Base-by-base conservation (phyloP, 2,888 invertebrate genomes). In the Drosophila fungiperda region DNA sequence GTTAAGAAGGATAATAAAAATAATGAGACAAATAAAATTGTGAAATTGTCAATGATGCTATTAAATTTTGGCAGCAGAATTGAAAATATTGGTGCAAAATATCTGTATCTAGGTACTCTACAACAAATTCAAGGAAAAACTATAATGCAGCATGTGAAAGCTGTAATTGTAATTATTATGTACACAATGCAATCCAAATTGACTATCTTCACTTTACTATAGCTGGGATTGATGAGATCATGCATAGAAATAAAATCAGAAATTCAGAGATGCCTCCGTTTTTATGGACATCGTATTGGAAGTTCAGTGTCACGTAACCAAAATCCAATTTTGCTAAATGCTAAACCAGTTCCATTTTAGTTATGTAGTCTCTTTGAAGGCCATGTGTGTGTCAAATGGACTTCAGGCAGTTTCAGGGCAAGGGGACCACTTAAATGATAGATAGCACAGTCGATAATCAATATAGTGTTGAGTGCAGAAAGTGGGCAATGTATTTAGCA, bases 391-490 rank as follows among this genome's bases (percentile, higher is more conserved):
- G 20, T 38, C 32, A 65, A 53, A 57, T 65, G 66, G 52, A 33
- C 57, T 57, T 45, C 42, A 45, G 20, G 49, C 42, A 38, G 33
- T 17, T 55, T 52, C 40, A 38, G 64, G 54, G 45, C 20, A 55
- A 52, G 58, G 60, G 52, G 45, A 62, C 60, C 60, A 67, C 73
- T 71, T 69, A 87, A 87, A 80, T 89, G 80, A 80, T 72, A 74
- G 85, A 89, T 89, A 87, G 66, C 68, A 72, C 78, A 74, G 69
- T 67, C 71, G 79, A 84, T 79, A 82, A 87, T 72, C 89, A 79
- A 84, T 83, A 69, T 42, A 60, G 60, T 52, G 54, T 33, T 52
- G 54, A 60, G 60, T 52, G 49, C 23, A 35, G 52, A 53, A 63
- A 61, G 58, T 67, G 69, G 48, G 68, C 68, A 68, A 48, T 73